A percentile compares a stretch with the other conserved stretches of the same genome.
phyloP scores from a whole-genome alignment of 2,113 vertebrate genomes.

The Rhea americana region DNA sequence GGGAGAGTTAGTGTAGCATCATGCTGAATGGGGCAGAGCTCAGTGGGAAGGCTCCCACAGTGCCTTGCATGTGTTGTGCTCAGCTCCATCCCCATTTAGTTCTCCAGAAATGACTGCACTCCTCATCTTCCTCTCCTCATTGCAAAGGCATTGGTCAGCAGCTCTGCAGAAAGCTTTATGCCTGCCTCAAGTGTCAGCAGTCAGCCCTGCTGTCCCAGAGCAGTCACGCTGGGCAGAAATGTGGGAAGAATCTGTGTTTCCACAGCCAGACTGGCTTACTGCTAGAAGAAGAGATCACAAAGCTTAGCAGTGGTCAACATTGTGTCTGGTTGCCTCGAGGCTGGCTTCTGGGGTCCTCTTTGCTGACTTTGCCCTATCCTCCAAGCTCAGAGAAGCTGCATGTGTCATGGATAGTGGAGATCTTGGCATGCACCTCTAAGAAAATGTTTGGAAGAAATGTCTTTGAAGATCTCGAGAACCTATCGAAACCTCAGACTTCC shows the following conservation, averaged over 20 bases:
- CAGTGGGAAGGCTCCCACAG: neutral
- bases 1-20: neutral
- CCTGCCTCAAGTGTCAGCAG: no score
- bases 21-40: neutral
- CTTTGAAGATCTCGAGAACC: neutral
- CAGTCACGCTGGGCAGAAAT: no score
- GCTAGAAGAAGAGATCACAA: neutral
- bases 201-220: no score
- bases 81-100: neutral
- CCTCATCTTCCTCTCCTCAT: neutral
- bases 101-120: neutral
- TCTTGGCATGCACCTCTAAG: neutral
- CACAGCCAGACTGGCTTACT: neutral
- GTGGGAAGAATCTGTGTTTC: no score
- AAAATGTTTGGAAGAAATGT: neutral
- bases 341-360: neutral
- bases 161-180: neutral
- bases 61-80: neutral
- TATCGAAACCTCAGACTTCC: neutral
- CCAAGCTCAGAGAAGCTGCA: neutral
- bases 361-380: neutral
- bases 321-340: neutral
- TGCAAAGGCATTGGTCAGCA: neutral
- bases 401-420: fast-evolving
- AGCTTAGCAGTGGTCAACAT: neutral